Evolutionary conservation across 2,113 vertebrate genomes (phyloP).

Genomic region (Grantiella picta): DNA sequence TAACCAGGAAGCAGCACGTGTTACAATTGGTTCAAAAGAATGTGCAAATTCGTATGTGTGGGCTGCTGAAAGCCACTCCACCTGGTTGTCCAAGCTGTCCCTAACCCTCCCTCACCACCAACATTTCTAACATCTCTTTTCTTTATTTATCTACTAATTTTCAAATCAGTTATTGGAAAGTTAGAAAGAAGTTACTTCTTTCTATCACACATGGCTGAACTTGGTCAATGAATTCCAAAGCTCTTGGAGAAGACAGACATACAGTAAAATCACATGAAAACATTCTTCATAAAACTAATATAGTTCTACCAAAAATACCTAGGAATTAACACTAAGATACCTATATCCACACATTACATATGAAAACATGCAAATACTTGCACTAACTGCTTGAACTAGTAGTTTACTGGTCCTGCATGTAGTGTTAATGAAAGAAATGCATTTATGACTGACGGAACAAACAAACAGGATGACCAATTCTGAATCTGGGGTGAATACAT

Average conservation of each 20-base stretch:
- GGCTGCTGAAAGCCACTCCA: not conserved
- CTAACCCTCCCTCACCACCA: not conserved
- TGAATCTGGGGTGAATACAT: not conserved
- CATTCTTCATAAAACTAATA: not conserved
- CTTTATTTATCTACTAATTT: not conserved
- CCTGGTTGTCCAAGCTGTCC: no score
- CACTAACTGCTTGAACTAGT: not conserved
- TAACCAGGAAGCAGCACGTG: fast-evolving
- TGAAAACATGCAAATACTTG: not conserved
- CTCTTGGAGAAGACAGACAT: not conserved
- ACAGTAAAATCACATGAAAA: not conserved
- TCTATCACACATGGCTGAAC: not conserved
- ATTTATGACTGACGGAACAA: not conserved
- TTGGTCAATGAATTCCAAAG: not conserved
- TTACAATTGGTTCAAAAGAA: not conserved
- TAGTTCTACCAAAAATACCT: not conserved
- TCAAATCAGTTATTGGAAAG: not conserved
- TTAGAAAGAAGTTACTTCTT: not conserved
- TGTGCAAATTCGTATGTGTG: fast-evolving
- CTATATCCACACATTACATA: not conserved
- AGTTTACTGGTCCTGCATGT: not conserved
- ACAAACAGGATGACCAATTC: not conserved
- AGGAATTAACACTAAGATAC: not conserved
- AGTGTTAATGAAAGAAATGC: not conserved
- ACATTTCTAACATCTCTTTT: not conserved